Evolutionary conservation across 1,140 invertebrate genomes (phyloP).

Genomic region (Drosophila kohkoa): DNA sequence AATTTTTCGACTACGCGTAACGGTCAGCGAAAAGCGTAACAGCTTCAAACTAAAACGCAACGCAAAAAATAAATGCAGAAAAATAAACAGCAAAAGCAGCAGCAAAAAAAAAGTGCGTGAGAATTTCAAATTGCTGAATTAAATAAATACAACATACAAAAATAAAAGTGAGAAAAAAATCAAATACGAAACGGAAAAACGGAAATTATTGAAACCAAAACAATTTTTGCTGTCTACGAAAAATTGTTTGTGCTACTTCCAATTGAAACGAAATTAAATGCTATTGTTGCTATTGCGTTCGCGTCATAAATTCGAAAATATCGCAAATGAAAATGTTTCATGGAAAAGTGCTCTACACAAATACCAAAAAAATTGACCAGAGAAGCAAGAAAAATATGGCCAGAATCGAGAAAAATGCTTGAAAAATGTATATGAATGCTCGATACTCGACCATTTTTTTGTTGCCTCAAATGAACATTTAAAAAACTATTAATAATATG

Average conservation of each 20-base stretch:
- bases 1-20: slow-evolving; percentile 43
- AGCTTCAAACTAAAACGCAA: slow-evolving; percentile 1
- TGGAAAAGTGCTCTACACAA: slow-evolving; percentile 31
- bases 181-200: slow-evolving; percentile 24
- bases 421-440: slow-evolving; percentile 15
- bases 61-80: slow-evolving; percentile 5
- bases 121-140: slow-evolving; percentile 36
- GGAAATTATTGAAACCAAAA: slow-evolving; percentile 54
- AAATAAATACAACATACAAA: slow-evolving; percentile 24
- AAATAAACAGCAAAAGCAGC: slow-evolving; percentile 1
- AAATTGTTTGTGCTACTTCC: slow-evolving; percentile 29
- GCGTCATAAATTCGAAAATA: slow-evolving; percentile 31
- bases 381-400: slow-evolving; percentile 9
- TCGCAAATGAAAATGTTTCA: slow-evolving; percentile 32
- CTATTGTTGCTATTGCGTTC: slow-evolving; percentile 26
- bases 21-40: slow-evolving; percentile 42
- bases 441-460: slow-evolving; percentile 1
- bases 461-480: slow-evolving; percentile 10
- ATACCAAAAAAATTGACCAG: slow-evolving; percentile 13
- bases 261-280: slow-evolving; percentile 17
- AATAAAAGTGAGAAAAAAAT: slow-evolving; percentile 16
- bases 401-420: slow-evolving; percentile 5
- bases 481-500: slow-evolving; percentile 13
- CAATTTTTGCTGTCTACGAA: slow-evolving; percentile 19
- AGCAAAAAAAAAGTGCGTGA: slow-evolving; percentile 19